A percentile compares a stretch with the other conserved stretches of the same genome.
phyloP scores from a whole-genome alignment of 2,113 vertebrate species.

The Xenopus borealis region DNA sequence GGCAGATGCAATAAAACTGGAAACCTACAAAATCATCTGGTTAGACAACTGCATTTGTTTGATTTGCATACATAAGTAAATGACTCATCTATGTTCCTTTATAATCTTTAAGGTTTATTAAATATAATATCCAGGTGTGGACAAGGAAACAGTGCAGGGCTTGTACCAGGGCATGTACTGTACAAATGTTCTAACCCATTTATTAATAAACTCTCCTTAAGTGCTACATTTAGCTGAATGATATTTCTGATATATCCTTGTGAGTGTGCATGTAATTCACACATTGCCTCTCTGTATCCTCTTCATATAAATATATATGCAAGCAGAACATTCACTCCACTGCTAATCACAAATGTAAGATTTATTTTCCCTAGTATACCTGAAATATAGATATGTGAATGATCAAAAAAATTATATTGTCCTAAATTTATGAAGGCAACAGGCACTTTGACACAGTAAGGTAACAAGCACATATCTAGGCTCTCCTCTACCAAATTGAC shows the following conservation, averaged over 20 bases:
- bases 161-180: constrained; percentile 61
- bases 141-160: constrained; percentile 64
- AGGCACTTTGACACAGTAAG: constrained; percentile 89
- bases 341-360: constrained; percentile 74
- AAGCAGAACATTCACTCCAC: constrained; percentile 71
- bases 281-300: constrained; percentile 53
- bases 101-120: constrained; percentile 57
- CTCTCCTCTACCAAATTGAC: constrained; percentile 67
- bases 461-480: constrained; percentile 85
- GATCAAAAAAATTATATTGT: constrained; percentile 68
- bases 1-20: background rate
- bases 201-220: constrained; percentile 69
- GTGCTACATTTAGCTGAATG: constrained; percentile 72
- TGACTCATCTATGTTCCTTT: constrained; percentile 53
- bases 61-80: constrained; percentile 51
- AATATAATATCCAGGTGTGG: constrained; percentile 59
- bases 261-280: constrained; percentile 53
- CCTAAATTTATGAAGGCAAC: constrained; percentile 74
- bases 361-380: constrained; percentile 69
- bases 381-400: constrained; percentile 69
- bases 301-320: constrained; percentile 70
- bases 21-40: background rate
- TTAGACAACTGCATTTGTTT: background rate
- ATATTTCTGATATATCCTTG: constrained; percentile 58
- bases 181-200: constrained; percentile 49